phyloP scores from a whole-genome alignment of 2,888 invertebrate genomes.

The Pandemis cinnamomeana region DNA sequence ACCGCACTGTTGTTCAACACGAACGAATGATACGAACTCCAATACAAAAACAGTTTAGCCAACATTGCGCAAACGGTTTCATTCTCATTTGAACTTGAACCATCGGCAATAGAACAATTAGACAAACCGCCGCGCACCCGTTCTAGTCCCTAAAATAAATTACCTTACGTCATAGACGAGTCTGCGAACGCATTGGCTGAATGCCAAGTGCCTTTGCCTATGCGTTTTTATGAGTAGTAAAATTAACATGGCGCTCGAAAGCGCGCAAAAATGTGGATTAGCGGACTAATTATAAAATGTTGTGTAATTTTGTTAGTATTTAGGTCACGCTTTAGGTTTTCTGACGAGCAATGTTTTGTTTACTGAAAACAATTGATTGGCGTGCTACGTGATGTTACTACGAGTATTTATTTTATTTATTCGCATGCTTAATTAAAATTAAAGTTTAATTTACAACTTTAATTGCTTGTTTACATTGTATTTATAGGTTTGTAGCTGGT shows the following conservation, averaged over 20 bases:
- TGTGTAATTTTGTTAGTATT: neutral
- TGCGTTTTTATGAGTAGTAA: conserved; percentile 19
- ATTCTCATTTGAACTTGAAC: conserved; percentile 26
- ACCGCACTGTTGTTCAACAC: neutral
- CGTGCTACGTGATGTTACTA: too few relatives aligned
- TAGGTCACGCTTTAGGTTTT: neutral
- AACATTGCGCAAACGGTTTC: conserved; percentile 4
- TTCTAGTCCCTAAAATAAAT: conserved; percentile 33
- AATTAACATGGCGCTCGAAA: conserved; percentile 2
- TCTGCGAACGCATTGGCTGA: conserved; percentile 13
- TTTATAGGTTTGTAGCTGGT: too few relatives aligned
- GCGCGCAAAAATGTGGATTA: conserved; percentile 2
- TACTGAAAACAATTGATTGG: neutral
- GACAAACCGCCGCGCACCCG: conserved; percentile 23
- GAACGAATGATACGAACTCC: neutral
- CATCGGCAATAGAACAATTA: conserved; percentile 21
- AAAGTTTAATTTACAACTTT: too few relatives aligned
- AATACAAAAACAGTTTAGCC: conserved; percentile 4
- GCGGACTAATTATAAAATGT: conserved; percentile 5
- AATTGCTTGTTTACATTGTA: too few relatives aligned
- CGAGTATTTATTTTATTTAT: too few relatives aligned
- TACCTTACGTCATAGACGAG: conserved; percentile 18
- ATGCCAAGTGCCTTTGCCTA: conserved; percentile 17
- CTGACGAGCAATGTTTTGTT: neutral
- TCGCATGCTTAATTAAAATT: too few relatives aligned